These are phyloP conservation scores for Podarcis muralis DNA, from an alignment of 2,113 vertebrate species.

Conservation along the genomic window DNA sequence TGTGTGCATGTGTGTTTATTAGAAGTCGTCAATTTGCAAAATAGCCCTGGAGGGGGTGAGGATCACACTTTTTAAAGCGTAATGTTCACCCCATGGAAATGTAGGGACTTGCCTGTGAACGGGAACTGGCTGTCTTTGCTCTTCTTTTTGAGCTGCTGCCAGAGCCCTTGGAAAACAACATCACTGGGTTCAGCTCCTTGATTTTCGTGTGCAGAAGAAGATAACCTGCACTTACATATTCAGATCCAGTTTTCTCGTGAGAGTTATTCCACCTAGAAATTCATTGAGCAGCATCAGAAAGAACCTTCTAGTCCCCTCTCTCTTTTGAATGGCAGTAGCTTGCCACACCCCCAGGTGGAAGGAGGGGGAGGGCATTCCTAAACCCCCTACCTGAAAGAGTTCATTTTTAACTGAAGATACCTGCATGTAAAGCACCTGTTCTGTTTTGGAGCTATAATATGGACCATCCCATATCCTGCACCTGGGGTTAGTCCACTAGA, in stretches of 20 bases:
- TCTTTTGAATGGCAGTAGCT: background rate
- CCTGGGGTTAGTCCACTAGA: too few species aligned
- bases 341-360: background rate
- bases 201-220: constrained; percentile 11
- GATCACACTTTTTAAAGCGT: constrained; percentile 65
- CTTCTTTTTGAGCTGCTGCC: constrained; percentile 70
- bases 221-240: background rate
- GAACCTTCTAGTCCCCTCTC: background rate
- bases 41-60: constrained; percentile 47
- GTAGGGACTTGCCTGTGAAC: constrained; percentile 60
- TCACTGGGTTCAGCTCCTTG: constrained; percentile 56
- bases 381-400: too few species aligned
- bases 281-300: background rate
- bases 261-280: background rate
- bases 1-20: constrained; percentile 48
- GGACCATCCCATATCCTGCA: too few species aligned
- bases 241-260: background rate
- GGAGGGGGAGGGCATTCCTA: background rate
- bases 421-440: too few species aligned
- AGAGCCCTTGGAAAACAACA: constrained; percentile 61
- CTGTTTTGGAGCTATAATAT: background rate
- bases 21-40: constrained; percentile 41
- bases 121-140: constrained; percentile 71
- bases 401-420: too few species aligned
- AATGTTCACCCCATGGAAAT: constrained; percentile 61